Evolutionary conservation across 2,113 vertebrate genomes (phyloP).

Genomic region (Gavia stellata): DNA sequence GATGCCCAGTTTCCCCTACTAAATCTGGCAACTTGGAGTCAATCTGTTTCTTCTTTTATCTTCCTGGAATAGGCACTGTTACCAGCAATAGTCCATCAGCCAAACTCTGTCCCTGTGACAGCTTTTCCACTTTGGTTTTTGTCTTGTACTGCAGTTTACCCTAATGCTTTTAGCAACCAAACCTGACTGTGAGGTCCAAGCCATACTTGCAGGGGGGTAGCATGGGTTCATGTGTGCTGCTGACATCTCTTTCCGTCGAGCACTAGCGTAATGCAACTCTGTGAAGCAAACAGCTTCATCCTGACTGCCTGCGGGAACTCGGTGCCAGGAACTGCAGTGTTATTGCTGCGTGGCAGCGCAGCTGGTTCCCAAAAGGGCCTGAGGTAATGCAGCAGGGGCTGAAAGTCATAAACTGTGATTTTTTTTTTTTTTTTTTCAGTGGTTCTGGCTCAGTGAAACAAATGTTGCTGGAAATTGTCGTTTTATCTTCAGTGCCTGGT

Average conservation of each 20-base stretch:
- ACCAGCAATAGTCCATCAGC: not conserved
- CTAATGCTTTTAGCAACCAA: not conserved
- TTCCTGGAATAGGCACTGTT: not conserved
- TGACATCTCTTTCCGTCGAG: fast-evolving
- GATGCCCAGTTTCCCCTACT: not conserved
- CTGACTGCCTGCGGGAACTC: not conserved
- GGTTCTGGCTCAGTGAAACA: not conserved
- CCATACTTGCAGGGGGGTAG: not conserved
- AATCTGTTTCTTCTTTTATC: not conserved
- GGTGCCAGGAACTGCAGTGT: not conserved
- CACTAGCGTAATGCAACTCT: fast-evolving
- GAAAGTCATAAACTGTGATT: not conserved
- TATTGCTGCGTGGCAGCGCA: fast-evolving
- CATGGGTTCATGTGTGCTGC: fast-evolving
- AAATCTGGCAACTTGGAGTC: not conserved
- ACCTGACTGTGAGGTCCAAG: not conserved
- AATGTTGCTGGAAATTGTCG: not conserved
- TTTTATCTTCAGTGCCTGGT: not conserved
- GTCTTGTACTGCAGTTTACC: not conserved
- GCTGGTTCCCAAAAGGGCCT: not conserved
- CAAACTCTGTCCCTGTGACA: not conserved
- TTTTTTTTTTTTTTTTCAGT: no score
- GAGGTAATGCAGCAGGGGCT: not conserved
- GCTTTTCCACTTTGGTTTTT: not conserved
- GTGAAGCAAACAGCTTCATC: not conserved